phyloP scores from a whole-genome alignment of 37 sponge, comb jelly and placozoan species.

The Haliclona indistincta region DNA sequence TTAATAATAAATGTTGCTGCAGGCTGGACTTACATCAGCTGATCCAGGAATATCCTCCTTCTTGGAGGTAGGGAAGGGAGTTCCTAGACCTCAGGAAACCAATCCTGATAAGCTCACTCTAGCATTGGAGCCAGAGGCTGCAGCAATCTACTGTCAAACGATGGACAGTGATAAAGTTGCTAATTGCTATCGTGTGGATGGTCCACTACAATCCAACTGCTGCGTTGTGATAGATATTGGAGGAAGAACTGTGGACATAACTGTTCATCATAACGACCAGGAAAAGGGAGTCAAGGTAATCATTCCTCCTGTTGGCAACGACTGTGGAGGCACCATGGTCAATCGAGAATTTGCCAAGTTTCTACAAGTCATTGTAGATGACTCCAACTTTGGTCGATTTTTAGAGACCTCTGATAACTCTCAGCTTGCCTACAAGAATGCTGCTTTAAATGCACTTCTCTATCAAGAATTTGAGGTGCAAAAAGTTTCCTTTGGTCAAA shows the following conservation, averaged over 20 bases:
- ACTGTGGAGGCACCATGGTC: constrained; percentile 24
- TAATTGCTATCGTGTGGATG: neutral
- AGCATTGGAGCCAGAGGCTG: constrained; percentile 48
- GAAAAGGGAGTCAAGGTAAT: constrained; percentile 13
- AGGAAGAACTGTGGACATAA: constrained; percentile 45
- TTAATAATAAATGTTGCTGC: neutral
- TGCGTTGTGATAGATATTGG: constrained; percentile 40
- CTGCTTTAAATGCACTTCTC: constrained; percentile 12
- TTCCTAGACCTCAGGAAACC: neutral
- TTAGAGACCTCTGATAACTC: neutral
- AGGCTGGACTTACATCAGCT: constrained; percentile 54
- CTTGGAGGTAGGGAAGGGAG: neutral
- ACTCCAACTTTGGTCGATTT: neutral
- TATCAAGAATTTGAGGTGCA: constrained; percentile 27
- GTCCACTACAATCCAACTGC: neutral
- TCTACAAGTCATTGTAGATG: constrained; percentile 2
- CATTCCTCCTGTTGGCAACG: constrained; percentile 18
- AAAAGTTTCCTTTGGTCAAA: constrained; percentile 21
- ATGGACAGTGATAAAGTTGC: neutral
- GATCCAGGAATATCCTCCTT: neutral
- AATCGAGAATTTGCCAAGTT: constrained; percentile 21
- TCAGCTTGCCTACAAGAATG: constrained; percentile 1
- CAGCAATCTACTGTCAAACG: constrained; percentile 42
- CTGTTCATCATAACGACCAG: constrained; percentile 12
- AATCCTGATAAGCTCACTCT: constrained; percentile 34